Conservation (phyloP, 2,797 vertebrate genomes). For the Anabas testudineus region DNA sequence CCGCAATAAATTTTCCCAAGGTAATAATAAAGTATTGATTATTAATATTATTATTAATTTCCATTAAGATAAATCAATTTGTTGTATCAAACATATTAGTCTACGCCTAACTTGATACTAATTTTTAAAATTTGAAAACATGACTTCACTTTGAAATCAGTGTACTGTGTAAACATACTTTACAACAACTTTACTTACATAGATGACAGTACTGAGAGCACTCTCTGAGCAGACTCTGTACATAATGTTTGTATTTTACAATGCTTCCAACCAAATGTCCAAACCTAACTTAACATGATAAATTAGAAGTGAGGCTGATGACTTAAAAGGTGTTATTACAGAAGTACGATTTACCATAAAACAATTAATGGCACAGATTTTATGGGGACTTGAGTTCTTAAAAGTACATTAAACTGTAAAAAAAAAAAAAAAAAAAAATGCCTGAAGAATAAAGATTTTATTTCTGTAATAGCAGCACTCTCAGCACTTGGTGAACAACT, state of each 20-base stretch:
- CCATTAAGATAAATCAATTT: too few relatives aligned
- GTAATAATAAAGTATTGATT: too few relatives aligned
- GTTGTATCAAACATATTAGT: too few relatives aligned
- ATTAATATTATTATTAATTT: too few relatives aligned
- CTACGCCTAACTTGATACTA: too few relatives aligned
- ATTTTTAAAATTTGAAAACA: too few relatives aligned
- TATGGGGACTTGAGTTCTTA: conserved; percentile 5
- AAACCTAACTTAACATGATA: not conserved
- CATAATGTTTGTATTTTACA: not conserved
- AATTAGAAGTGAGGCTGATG: not conserved
- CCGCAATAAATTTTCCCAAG: too few relatives aligned
- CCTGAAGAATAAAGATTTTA: conserved; percentile 41
- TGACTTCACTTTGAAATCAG: too few relatives aligned
- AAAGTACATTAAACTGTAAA: conserved; percentile 40
- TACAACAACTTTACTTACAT: too few relatives aligned
- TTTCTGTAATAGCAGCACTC: conserved; percentile 28
- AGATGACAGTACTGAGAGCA: too few relatives aligned
- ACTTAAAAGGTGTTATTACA: not conserved
- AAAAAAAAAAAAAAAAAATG: conserved; percentile 20
- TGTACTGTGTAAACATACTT: too few relatives aligned
- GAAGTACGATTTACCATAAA: conserved; percentile 3
- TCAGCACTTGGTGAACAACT: conserved; percentile 37
- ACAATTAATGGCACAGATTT: conserved; percentile 19
- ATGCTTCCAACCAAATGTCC: not conserved
- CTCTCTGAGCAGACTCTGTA: too few relatives aligned